Percentiles rank a stretch among this genome's conserved stretches.
These are phyloP conservation scores for Pangasius macronema DNA, from an alignment of 2,797 vertebrate species.

Conservation along the genomic window DNA sequence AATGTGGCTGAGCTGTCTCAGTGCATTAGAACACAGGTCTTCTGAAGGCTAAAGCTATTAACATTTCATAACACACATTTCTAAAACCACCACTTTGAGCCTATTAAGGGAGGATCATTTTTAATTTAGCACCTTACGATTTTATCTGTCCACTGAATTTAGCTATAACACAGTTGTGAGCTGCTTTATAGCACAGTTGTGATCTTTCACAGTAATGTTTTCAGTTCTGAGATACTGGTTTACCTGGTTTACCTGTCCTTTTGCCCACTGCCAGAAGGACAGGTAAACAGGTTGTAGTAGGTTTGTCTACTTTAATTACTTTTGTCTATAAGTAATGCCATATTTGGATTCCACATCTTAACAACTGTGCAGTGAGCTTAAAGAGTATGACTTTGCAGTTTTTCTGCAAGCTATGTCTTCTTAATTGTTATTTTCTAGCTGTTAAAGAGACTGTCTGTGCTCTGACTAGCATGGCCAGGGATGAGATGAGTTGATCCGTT, in stretches of 20 bases:
- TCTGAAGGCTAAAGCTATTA: constrained; percentile 63
- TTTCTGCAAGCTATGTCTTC: constrained; percentile 11
- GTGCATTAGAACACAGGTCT: constrained; percentile 53
- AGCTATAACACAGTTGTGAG: not conserved
- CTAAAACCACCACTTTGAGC: constrained; percentile 68
- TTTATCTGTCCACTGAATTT: constrained; percentile 1
- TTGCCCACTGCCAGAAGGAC: not conserved
- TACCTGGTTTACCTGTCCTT: no score
- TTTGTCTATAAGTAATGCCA: not conserved
- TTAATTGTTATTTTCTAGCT: constrained; percentile 36
- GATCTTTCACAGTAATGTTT: no score
- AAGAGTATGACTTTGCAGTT: not conserved
- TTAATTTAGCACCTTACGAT: constrained; percentile 72
- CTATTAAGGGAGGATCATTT: constrained; percentile 71
- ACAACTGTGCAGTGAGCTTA: not conserved
- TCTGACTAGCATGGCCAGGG: constrained; percentile 12
- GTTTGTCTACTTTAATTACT: not conserved
- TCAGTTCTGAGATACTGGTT: no score
- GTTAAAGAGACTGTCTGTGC: constrained; percentile 4
- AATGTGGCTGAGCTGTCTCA: constrained; percentile 41
- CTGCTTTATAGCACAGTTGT: no score
- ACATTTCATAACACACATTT: constrained; percentile 67
- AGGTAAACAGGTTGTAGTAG: not conserved
- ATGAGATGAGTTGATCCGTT: constrained; percentile 27
- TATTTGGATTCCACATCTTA: constrained; percentile 24